phyloP scores from a whole-genome alignment of 2,888 invertebrate species.

The Chymomyza procnemis region DNA sequence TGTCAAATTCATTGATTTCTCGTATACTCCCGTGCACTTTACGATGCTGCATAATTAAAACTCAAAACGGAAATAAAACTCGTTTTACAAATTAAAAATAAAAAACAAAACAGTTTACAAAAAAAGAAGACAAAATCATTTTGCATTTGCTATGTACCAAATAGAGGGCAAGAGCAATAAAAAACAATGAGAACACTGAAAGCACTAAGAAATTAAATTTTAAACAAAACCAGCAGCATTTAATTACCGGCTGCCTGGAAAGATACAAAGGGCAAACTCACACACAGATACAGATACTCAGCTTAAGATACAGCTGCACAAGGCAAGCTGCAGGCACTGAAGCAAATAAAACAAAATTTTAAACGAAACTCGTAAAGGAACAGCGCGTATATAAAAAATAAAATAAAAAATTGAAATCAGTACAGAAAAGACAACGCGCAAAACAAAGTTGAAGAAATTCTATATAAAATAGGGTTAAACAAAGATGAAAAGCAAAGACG shows the following conservation, averaged over 20 bases:
- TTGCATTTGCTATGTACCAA: constrained; percentile 31
- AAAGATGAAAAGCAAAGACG: constrained; percentile 16
- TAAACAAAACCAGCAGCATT: constrained; percentile 37
- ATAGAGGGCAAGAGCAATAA: constrained; percentile 11
- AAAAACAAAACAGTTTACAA: not conserved
- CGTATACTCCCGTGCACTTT: constrained; percentile 22
- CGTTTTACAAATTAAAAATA: constrained; percentile 19
- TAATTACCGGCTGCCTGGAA: constrained; percentile 14
- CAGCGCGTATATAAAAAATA: constrained; percentile 16
- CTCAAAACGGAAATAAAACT: constrained; percentile 63
- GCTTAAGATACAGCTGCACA: constrained; percentile 19
- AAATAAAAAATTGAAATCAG: constrained; percentile 33
- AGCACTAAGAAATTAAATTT: constrained; percentile 19
- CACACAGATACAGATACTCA: constrained; percentile 1
- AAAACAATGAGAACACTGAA: constrained; percentile 4
- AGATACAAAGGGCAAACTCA: constrained; percentile 15
- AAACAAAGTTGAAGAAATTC: constrained; percentile 33
- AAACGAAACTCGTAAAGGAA: constrained; percentile 32
- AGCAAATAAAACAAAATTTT: constrained; percentile 21
- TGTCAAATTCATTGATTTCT: constrained; percentile 30
- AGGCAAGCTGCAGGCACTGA: constrained; percentile 23
- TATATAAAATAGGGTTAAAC: constrained; percentile 53
- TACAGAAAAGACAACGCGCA: constrained; percentile 22
- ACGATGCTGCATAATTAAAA: constrained; percentile 52
- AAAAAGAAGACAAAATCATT: constrained; percentile 40